Base-by-base conservation (phyloP, 2,888 invertebrate genomes). In the Venusia cambrica region DNA sequence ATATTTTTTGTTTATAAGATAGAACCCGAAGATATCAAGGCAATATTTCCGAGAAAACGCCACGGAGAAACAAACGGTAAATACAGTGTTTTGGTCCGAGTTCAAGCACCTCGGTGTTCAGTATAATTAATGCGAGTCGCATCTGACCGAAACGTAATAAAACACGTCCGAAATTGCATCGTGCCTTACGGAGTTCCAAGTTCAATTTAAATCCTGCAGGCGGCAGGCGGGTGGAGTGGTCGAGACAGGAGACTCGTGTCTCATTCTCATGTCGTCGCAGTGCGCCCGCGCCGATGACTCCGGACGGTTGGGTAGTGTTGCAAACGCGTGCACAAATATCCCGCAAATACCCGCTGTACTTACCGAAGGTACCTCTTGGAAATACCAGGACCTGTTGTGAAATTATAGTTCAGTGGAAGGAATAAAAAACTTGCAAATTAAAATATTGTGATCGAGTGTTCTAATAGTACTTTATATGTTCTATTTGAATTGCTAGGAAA, bases 261-360 rank as follows among this genome's bases (percentile, higher is more conserved):
- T n/a, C n/a, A n/a, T n/a, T n/a, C n/a, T n/a, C n/a, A n/a, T n/a
- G n/a, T n/a, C n/a, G n/a, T n/a, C n/a, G 48, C 75, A 84, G 85
- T 84, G 71, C 76, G 76, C 72, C 46, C 56, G 69, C 71, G 80
- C 68, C 70, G 64, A 70, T 67, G 74, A 63, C 54, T 72, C 67
- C 56, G 81, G 77, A 68, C 81, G 63, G 35, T 40, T 35, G 36
- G 53, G 55, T 64, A 55, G 63, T 62, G 60, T 45, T 56, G 60
- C 46, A 49, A 48, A 58, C 58, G 64, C 63, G 59, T 54, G 67
- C 59, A 62, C 54, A 59, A 71, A 71, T 58, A 60, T 57, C 62
- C 51, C 57, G 67, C 65, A 55, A 57, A 16, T 28, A 36, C 35
- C 42, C 19, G 32, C 25, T 35, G 38, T 31, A 35, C 30, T 34